Evolutionary conservation across 2,113 vertebrate genomes (phyloP).

Genomic region (Sigmodon hispidus): DNA sequence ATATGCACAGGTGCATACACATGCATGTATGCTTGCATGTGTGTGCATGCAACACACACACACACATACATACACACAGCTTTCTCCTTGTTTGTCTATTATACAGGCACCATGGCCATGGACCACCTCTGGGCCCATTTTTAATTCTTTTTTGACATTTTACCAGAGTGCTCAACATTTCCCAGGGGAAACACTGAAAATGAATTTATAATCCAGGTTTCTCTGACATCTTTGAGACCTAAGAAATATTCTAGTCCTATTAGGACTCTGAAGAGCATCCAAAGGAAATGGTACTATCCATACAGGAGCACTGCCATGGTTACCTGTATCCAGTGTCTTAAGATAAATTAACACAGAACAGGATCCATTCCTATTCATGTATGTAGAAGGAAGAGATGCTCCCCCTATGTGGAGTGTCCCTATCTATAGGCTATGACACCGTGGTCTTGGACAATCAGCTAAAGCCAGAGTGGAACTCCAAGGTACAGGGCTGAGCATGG

Average conservation of each 20-base stretch:
- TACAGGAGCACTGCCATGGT: constrained; percentile 60
- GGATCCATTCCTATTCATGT: constrained; percentile 90
- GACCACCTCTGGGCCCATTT: neutral
- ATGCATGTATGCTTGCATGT: too few species aligned
- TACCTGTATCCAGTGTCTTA: constrained; percentile 91
- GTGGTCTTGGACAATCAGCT: constrained; percentile 90
- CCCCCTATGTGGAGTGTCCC: constrained; percentile 91
- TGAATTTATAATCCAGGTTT: neutral
- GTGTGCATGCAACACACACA: too few species aligned
- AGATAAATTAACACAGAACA: constrained; percentile 90
- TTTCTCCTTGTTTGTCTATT: neutral
- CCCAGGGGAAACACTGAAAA: neutral
- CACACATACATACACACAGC: neutral
- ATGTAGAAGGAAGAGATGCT: constrained; percentile 51
- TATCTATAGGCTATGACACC: constrained; percentile 90
- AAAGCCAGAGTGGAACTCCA: constrained; percentile 90
- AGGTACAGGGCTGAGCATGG: neutral
- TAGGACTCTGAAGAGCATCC: neutral
- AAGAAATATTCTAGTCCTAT: constrained; percentile 4
- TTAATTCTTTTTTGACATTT: neutral
- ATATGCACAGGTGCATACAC: neutral
- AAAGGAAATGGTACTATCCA: neutral
- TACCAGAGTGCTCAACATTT: neutral
- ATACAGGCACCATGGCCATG: neutral
- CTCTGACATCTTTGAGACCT: neutral